phyloP scores from a whole-genome alignment of 2,797 vertebrate species.

The Esox lucius region DNA sequence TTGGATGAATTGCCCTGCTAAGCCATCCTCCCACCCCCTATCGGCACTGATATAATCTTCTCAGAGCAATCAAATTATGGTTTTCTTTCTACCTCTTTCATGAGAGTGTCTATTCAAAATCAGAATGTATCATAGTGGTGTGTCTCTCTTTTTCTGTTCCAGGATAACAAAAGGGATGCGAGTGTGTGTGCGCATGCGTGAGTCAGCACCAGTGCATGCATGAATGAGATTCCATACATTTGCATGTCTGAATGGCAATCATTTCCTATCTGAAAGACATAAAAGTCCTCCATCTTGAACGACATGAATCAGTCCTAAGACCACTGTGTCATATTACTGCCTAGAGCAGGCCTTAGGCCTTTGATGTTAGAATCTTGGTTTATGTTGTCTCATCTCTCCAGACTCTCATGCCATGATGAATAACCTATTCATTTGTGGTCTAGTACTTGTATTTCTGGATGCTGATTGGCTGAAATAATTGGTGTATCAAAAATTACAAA shows the following conservation, averaged over 20 bases:
- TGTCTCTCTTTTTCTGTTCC: constrained; percentile 18
- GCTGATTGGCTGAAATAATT: too few species aligned
- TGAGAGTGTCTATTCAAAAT: constrained; percentile 35
- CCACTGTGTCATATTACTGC: background rate
- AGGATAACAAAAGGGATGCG: constrained; percentile 16
- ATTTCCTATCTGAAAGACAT: constrained; percentile 4
- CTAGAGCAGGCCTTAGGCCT: constrained; percentile 18
- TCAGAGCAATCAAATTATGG: constrained; percentile 34
- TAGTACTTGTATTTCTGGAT: too few species aligned
- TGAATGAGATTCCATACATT: constrained; percentile 5
- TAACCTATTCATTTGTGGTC: background rate
- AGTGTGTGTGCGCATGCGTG: constrained; percentile 4
- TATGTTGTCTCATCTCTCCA: constrained; percentile 21
- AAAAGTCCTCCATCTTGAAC: background rate
- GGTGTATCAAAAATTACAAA: too few species aligned
- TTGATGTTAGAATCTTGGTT: constrained; percentile 43
- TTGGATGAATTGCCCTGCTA: constrained; percentile 31
- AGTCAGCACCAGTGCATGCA: background rate
- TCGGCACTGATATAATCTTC: constrained; percentile 28
- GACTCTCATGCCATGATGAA: background rate
- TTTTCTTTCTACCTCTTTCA: constrained; percentile 27
- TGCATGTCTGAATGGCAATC: background rate
- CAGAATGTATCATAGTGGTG: constrained; percentile 24
- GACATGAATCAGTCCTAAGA: background rate
- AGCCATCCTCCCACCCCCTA: constrained; percentile 9